Conservation (phyloP, 2,888 invertebrate species). For the Stratiomys singularior region DNA sequence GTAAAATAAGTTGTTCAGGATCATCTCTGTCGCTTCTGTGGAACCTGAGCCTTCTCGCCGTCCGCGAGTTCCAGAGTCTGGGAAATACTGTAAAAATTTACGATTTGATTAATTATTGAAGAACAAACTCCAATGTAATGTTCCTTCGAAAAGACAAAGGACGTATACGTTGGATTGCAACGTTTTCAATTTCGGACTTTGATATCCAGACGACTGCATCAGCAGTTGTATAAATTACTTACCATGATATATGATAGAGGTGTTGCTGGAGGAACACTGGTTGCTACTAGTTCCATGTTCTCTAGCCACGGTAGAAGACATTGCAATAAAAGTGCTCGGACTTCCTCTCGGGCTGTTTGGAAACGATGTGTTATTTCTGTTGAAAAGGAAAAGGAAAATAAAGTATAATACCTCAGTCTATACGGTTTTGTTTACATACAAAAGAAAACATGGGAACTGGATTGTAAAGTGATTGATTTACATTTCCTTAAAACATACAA, state of each 20-base stretch:
- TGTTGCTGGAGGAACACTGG: conserved; percentile 91
- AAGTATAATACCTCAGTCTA: no score
- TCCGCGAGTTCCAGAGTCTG: conserved; percentile 73
- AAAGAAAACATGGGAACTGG: no score
- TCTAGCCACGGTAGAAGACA: conserved; percentile 97
- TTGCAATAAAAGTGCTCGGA: conserved; percentile 89
- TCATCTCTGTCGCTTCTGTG: conserved; percentile 99
- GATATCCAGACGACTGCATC: neutral
- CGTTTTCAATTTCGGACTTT: no score
- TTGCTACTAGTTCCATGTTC: conserved; percentile 98
- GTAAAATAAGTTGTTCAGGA: conserved; percentile 97
- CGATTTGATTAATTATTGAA: no score
- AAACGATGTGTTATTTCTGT: conserved; percentile 96
- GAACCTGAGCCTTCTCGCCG: conserved; percentile 97
- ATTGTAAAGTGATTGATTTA: no score
- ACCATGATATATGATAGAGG: conserved; percentile 88
- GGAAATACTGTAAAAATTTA: conserved; percentile 70
- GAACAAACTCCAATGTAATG: no score
- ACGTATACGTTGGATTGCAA: neutral
- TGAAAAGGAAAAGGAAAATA: neutral
- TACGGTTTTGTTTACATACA: no score
- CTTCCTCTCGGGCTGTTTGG: conserved; percentile 94
- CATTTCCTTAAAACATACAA: no score
- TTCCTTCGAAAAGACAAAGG: no score
- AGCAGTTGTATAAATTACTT: no score